Base-by-base conservation (phyloP, 2,113 vertebrate species). In the Saimiri boliviensis region DNA sequence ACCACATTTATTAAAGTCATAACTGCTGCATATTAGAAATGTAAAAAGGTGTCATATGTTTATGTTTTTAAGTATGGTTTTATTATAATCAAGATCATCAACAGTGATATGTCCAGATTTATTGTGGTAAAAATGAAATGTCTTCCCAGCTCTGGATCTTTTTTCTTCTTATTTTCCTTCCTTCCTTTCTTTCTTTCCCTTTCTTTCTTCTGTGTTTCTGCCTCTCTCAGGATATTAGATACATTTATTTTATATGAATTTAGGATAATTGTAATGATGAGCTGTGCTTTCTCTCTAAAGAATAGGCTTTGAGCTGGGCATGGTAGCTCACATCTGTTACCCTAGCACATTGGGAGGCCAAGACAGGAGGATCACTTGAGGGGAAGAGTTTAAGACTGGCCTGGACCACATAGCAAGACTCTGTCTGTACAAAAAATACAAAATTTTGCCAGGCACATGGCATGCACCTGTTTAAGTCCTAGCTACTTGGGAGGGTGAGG, bases 1-100 rank as follows among this genome's bases (percentile, higher is more conserved):
- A 97, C 2, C 32, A 92, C 52, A 81, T 47, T 94, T 96, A 96
- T 96, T 97, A 97, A 95, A 95, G 32, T 66, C 40, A 35, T 47
- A 94, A 71, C 40, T 94, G 25, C 3, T 93, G 23, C 40, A 40
- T 91, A 86, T 83, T 95, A 80, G 80, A 80, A 96, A 71, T 37
- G 93, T 88, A 86, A 42, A 25, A 93, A 94, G 92, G 0, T 63
- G 23, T 84, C 97, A 14, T 70, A 6, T 3, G 82, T 89, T 89
- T 49, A 70, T 95, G 47, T 86, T 90, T 87, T 94, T 80, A 77
- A 92, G 54, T 66, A 40, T 79, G 27, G 52, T 91, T 93, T 68
- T 96, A 96, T 97, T 71, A 73, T 56, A 86, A 95, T 87, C 76
- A 56, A 96, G 97, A 93, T 68, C 2, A 40, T 54, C 8, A 89